These are phyloP conservation scores for Misgurnus mizolepis DNA, from an alignment of 2,113 vertebrate species.

Conservation along the genomic window DNA sequence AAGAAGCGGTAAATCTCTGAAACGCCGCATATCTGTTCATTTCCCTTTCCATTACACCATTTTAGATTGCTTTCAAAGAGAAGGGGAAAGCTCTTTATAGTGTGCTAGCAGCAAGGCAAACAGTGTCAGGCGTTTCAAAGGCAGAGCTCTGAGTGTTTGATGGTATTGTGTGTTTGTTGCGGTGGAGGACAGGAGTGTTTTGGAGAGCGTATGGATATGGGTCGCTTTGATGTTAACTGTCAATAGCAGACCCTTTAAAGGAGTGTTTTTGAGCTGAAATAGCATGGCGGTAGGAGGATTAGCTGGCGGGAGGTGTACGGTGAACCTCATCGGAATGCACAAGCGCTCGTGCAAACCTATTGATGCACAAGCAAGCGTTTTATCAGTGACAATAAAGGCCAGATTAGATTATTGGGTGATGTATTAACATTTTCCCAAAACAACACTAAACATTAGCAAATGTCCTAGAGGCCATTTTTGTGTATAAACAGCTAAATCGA, in stretches of 20 bases:
- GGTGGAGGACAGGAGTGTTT: slow-evolving; percentile 49
- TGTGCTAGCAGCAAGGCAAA: slow-evolving; percentile 70
- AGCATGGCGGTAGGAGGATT: slow-evolving; percentile 65
- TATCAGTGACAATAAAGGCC: slow-evolving; percentile 14
- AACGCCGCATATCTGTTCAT: slow-evolving; percentile 69
- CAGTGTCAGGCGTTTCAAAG: slow-evolving; percentile 74
- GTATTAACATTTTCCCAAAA: not conserved
- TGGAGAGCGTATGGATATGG: slow-evolving; percentile 48
- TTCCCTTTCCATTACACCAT: slow-evolving; percentile 72
- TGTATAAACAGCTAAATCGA: too few relatives aligned
- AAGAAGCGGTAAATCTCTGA: slow-evolving; percentile 50
- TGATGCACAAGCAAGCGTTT: not conserved
- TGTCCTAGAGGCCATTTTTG: too few relatives aligned
- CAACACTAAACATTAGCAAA: too few relatives aligned
- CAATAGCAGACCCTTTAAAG: slow-evolving; percentile 63
- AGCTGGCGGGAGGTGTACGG: slow-evolving; percentile 55
- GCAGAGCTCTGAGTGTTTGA: slow-evolving; percentile 68
- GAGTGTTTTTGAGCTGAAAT: slow-evolving; percentile 61
- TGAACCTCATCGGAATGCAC: slow-evolving; percentile 30
- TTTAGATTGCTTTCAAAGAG: slow-evolving; percentile 76
- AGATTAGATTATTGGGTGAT: not conserved
- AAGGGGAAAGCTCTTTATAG: slow-evolving; percentile 61
- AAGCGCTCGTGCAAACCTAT: not conserved
- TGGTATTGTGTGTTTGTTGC: slow-evolving; percentile 74
- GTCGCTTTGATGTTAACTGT: slow-evolving; percentile 71